Base-by-base conservation (phyloP, 2,113 vertebrate genomes). In the Austrofundulus limnaeus region DNA sequence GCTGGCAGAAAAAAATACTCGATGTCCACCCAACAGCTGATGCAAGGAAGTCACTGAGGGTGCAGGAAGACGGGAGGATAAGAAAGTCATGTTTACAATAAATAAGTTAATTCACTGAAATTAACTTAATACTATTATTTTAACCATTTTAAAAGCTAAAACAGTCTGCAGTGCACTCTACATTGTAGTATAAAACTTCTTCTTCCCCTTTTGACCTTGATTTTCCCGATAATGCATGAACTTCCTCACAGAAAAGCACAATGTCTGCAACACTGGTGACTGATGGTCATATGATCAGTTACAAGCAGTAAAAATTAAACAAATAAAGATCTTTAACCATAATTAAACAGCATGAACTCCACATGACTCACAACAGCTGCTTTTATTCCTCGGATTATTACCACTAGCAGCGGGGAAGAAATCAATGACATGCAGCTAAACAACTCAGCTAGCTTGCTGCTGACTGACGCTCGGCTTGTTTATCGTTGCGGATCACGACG, bases 231-330 rank as follows among this genome's bases (percentile, higher is more conserved):
- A 38, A 66, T 50, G 68, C 23, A 48, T 52, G 5, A 17, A 75
- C 66, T 80, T 80, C 74, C 63, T 74, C 53, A 31, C 38, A 49
- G 16, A 34, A n/a, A 25, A n/a, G 46, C 19, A 58, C 46, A 63
- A 45, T 24, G 21, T 20, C 15, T 60, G 46, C 2, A 20, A 13
- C 58, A 58, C 71, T 81, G 77, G 55, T 85, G 85, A 85, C 31
- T 53, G 64, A 56, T 41, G 51, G 82, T 90, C 88, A 88, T 75
- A 65, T 90, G 88, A 90, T 25, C 80, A 70, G 57, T 25, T 21
- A 52, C 10, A 28, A 47, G 10, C 43, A 52, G 48, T 11, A 24
- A 39, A 38, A 17, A 12, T 41, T 23, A 39, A 37, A 23, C 49
- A 41, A 70, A 63, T 0, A 24, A 4, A 11, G 23, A 38, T 6